These are phyloP conservation scores for Ciconia nigra DNA, from an alignment of 2,797 vertebrate genomes.

Conservation along the genomic window DNA sequence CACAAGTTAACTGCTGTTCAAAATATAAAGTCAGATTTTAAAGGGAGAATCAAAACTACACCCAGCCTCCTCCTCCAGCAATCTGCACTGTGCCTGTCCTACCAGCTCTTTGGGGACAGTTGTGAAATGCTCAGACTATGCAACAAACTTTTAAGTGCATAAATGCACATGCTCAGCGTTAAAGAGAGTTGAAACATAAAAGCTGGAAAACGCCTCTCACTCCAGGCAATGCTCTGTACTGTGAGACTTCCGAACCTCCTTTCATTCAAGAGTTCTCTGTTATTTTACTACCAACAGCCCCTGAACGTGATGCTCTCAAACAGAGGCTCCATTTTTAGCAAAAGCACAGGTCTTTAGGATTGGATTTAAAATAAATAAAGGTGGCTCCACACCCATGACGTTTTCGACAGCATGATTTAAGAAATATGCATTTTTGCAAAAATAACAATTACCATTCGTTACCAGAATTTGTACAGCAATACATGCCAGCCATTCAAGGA, in stretches of 20 bases:
- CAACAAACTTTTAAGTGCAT: neutral
- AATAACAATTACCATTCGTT: neutral
- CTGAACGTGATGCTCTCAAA: neutral
- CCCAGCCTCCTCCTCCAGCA: neutral
- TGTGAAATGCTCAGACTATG: neutral
- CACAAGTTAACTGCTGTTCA: neutral
- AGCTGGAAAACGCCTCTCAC: neutral
- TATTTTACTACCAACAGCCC: neutral
- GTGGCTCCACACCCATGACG: neutral
- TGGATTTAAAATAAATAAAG: neutral
- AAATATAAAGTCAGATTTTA: neutral
- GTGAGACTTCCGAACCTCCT: neutral
- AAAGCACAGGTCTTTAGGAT: neutral
- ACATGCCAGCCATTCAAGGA: neutral
- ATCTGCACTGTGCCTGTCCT: neutral
- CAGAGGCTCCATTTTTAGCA: neutral
- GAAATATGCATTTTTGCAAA: neutral
- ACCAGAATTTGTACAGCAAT: neutral
- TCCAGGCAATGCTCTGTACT: neutral
- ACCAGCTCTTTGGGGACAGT: neutral
- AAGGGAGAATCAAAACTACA: neutral
- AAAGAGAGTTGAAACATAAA: neutral
- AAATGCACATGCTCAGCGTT: rapidly evolving
- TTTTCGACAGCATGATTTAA: neutral
- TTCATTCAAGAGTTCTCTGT: neutral